A percentile compares a stretch with the other conserved stretches of the same genome.
phyloP scores from a whole-genome alignment of 2,888 invertebrate genomes.

The Phengaris arion region DNA sequence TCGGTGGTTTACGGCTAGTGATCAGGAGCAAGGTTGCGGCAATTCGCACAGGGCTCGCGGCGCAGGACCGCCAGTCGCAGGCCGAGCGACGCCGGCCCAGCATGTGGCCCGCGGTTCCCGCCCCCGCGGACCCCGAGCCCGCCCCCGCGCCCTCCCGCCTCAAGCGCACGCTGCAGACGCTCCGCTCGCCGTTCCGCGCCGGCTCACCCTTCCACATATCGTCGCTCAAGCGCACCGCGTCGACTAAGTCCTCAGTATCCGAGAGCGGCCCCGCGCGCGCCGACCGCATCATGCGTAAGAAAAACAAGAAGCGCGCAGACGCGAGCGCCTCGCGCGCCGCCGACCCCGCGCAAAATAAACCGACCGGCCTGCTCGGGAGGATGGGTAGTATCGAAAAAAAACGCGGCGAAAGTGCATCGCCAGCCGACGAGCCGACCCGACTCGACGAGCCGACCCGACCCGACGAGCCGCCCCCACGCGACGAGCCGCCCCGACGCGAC shows the following conservation, averaged over 20 bases:
- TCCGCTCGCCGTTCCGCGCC: conserved; percentile 74
- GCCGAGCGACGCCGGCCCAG: conserved; percentile 46
- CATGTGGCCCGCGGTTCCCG: conserved; percentile 53
- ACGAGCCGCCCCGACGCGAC: neutral
- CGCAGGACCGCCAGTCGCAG: conserved; percentile 29
- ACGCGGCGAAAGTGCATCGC: conserved; percentile 52
- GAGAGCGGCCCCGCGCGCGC: conserved; percentile 72
- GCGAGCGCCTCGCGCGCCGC: conserved; percentile 54
- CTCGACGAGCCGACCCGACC: neutral
- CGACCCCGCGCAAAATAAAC: conserved; percentile 67
- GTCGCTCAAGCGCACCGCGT: conserved; percentile 68
- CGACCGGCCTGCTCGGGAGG: conserved; percentile 58
- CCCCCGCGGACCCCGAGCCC: conserved; percentile 55
- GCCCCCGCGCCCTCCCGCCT: conserved; percentile 64
- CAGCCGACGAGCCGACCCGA: conserved; percentile 35
- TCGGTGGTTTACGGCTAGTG: conserved; percentile 58
- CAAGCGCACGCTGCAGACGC: conserved; percentile 71
- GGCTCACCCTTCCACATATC: conserved; percentile 77
- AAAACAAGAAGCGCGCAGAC: conserved; percentile 71
- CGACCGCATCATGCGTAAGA: conserved; percentile 76
- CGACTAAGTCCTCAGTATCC: conserved; percentile 69
- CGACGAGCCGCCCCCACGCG: neutral
- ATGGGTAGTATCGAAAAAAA: conserved; percentile 69
- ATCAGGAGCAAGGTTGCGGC: conserved; percentile 61
- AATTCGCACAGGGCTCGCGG: conserved; percentile 28